Base-by-base conservation (phyloP, 2,888 invertebrate species). In the Idaea dimidiata region DNA sequence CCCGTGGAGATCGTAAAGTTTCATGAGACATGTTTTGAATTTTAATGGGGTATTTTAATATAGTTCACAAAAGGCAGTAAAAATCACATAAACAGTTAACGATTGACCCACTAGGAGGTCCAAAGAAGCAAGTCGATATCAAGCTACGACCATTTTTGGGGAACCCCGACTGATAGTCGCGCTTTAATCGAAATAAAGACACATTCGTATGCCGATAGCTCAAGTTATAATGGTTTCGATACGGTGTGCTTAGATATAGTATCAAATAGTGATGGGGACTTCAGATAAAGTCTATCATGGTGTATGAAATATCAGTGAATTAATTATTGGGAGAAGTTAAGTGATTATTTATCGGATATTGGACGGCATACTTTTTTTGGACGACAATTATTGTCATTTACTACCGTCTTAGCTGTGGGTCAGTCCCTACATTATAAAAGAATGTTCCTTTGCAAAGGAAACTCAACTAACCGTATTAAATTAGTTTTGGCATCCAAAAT, bases 81-180 rank as follows among this genome's bases (percentile, higher is more conserved):
- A 88, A 87, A 83, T 81, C 84, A 83, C 81, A 86, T 86, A 87
- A 85, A 87, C 81, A 79, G 80, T 84, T 87, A 87, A 86, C 87
- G 82, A 84, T 81, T 84, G 80, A 80, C 84, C 84, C 82, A 79
- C 81, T 83, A 85, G 85, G 86, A 84, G 87, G 87, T 86, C 85
- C 72, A 65, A 74, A 81, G 82, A 79, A 75, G 74, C 76, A 72
- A 73, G 74, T 65, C 74, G 77, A 78, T 79, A 80, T 81, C 80
- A 81, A 82, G 77, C 66, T 43, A 62, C 66, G 62, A 61, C 84
- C 80, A 80, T 55, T 65, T 7, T 70, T 73, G 17, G 57, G 70
- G 84, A 79, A 16, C 80, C 71, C 62, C 32, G 64, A 67, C 64
- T 64, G 62, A 70, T 66, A 59, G 8, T 32, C 17, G 55, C 17